These are phyloP conservation scores for Pitangus sulphuratus DNA, from an alignment of 2,797 vertebrate genomes.

Conservation along the genomic window DNA sequence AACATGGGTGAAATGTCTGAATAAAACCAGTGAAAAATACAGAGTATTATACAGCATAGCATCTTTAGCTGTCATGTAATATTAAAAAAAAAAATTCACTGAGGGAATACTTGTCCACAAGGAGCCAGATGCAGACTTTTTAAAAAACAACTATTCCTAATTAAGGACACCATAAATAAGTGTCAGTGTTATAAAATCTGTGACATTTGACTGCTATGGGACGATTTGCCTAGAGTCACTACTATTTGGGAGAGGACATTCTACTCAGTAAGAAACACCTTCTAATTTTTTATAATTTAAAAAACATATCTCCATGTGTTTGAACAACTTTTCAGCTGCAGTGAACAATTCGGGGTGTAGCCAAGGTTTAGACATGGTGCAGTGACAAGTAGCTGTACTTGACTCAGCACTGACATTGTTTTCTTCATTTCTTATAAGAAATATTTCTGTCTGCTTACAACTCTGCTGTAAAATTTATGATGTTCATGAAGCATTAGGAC, in stretches of 20 bases:
- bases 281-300: not conserved
- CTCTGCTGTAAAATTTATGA: not conserved
- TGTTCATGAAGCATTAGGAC: not conserved
- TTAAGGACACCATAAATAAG: not conserved
- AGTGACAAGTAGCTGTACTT: not conserved
- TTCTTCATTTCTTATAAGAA: not conserved
- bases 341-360: not conserved
- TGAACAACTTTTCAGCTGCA: not conserved
- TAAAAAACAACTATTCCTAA: not conserved
- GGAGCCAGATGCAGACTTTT: not conserved
- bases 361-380: not conserved
- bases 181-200: not conserved
- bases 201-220: not conserved
- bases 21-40: not conserved
- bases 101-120: not conserved
- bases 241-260: not conserved
- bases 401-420: not conserved
- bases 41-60: not conserved
- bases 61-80: not conserved
- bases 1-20: not conserved
- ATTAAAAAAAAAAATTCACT: not conserved
- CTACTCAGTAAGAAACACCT: not conserved
- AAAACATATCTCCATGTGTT: not conserved
- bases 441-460: not conserved
- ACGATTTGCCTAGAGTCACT: not conserved